Evolutionary conservation across 2,888 invertebrate genomes (phyloP), one percentile per base, ranked within the genome.

Genomic region (Pogonocherus hispidulus): DNA sequence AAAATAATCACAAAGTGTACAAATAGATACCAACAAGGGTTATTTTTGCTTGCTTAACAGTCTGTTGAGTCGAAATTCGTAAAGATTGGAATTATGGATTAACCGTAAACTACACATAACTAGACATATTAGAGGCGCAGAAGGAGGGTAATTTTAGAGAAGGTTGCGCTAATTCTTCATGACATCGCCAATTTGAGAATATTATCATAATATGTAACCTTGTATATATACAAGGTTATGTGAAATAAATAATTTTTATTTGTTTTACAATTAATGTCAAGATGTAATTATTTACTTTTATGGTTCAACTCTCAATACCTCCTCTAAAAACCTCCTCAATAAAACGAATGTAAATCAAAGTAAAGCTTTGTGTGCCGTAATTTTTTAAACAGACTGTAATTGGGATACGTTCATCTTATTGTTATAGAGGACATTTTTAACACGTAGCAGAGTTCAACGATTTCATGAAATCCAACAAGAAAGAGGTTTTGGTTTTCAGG

Each of bases 381-480:
- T 32, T 3, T 32, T 52, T 32, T 52, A 47, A 47, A 35, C 32
- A 47, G 59, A 32, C 59, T 59, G 59, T 59, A 59, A 59, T 44
- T 57, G 32, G 47, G 59, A 22, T 59, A 59, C 59, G 22, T 37
- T 37, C 37, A 20, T 59, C 46, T 59, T 59, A 47, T 59, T 59
- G 59, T 59, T 59, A 41, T 59, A 59, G 59, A 59, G 59, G 59
- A 46, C 59, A 59, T 59, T 59, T 59, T 44, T 59, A 59, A 59
- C 59, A 59, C 59, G 59, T 59, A 47, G 59, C 59, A 59, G 59
- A 59, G 59, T 47, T 59, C 59, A 59, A 59, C 59, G 59, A 47
- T 59, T 59, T 59, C 59, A 59, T 59, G 59, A 59, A 27, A 59
- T 32, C 59, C 59, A 59, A 59, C 59, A 47, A 59, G 59, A 59